Conservation (phyloP, 2,888 invertebrate species). For the Watsonalla cultraria region DNA sequence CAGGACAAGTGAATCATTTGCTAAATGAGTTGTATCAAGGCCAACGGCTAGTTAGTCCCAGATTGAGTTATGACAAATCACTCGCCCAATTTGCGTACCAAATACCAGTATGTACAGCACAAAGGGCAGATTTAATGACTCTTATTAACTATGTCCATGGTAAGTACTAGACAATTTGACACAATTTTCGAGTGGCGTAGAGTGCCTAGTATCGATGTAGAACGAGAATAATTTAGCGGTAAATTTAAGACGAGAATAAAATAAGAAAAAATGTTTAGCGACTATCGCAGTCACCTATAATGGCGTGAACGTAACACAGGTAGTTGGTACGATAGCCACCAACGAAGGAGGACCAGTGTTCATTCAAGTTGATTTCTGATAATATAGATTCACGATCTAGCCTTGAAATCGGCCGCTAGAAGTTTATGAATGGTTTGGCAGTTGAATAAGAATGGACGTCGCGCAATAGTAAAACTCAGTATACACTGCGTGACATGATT, state of each 20-base stretch:
- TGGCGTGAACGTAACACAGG: slow-evolving; percentile 62
- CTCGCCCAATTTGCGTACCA: slow-evolving; percentile 22
- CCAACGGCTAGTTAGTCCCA: slow-evolving; percentile 16
- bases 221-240: slow-evolving; percentile 6
- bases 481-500: slow-evolving; percentile 35
- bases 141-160: slow-evolving; percentile 21
- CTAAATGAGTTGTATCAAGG: slow-evolving; percentile 38
- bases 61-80: slow-evolving; percentile 38
- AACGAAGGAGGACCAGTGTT: slow-evolving; percentile 26
- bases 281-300: slow-evolving; percentile 45
- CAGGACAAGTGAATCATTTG: slow-evolving; percentile 34
- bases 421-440: slow-evolving; percentile 52
- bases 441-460: slow-evolving; percentile 46
- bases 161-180: neutral
- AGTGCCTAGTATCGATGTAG: neutral
- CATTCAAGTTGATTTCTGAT: slow-evolving; percentile 29
- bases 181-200: neutral
- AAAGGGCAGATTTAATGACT: slow-evolving; percentile 32
- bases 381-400: slow-evolving; percentile 40
- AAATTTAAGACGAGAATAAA: slow-evolving; percentile 8
- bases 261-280: slow-evolving; percentile 52
- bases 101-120: slow-evolving; percentile 11
- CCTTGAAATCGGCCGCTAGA: slow-evolving; percentile 45
- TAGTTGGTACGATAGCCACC: slow-evolving; percentile 43
- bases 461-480: slow-evolving; percentile 33